phyloP scores from a whole-genome alignment of 1,140 invertebrate genomes.

The Lanistes nyassanus region DNA sequence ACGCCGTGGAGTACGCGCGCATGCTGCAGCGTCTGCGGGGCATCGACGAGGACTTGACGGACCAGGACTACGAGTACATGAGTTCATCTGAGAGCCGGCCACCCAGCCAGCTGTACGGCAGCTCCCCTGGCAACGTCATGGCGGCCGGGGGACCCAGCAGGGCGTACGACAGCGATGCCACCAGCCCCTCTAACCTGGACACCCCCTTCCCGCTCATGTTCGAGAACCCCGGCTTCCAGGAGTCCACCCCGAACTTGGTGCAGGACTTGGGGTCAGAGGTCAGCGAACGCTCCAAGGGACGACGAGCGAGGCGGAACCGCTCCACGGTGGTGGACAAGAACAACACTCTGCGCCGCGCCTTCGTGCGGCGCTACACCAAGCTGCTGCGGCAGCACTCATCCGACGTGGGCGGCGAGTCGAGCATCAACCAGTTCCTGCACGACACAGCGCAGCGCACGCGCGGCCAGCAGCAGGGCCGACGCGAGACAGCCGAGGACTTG shows the following conservation, averaged over 20 bases:
- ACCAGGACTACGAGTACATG: slow-evolving; percentile 44
- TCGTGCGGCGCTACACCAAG: slow-evolving; percentile 43
- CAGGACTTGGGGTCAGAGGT: not conserved
- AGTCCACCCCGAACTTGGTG: slow-evolving; percentile 16
- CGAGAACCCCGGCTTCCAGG: slow-evolving; percentile 35
- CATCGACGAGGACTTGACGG: slow-evolving; percentile 45
- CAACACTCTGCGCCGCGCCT: slow-evolving; percentile 41
- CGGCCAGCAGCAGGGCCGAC: slow-evolving; percentile 1
- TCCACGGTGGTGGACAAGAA: slow-evolving; percentile 43
- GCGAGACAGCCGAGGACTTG: slow-evolving; percentile 38
- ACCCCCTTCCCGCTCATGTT: slow-evolving; percentile 31
- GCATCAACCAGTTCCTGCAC: slow-evolving; percentile 33
- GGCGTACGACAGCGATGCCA: slow-evolving; percentile 27
- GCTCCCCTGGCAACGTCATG: not conserved
- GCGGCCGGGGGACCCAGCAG: not conserved
- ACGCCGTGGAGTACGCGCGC: slow-evolving; percentile 45
- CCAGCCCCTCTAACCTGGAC: slow-evolving; percentile 20
- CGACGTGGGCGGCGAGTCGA: slow-evolving; percentile 24
- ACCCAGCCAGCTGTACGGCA: slow-evolving; percentile 14
- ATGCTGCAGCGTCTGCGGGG: slow-evolving; percentile 42
- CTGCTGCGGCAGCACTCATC: slow-evolving; percentile 40
- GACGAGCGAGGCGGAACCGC: slow-evolving; percentile 22
- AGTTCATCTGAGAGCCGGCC: slow-evolving; percentile 32
- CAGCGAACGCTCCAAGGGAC: not conserved
- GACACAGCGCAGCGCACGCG: slow-evolving; percentile 25